Evolutionary conservation across 2,113 vertebrate genomes (phyloP).

Genomic region (Pleuronectes platessa): DNA sequence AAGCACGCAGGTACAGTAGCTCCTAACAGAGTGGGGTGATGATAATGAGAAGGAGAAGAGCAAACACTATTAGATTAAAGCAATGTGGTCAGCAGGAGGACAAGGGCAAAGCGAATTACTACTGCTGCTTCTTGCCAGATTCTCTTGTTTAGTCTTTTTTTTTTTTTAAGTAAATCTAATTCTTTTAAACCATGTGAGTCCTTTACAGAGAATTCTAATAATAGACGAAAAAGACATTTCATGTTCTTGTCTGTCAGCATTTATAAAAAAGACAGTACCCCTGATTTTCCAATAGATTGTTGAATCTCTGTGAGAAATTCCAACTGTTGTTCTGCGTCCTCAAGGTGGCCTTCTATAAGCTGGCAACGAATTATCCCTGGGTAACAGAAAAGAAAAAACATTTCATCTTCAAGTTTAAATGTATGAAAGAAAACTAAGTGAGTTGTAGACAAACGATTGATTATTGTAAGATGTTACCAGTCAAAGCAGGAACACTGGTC

Average conservation of each 20-base stretch:
- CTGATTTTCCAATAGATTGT: constrained; percentile 93
- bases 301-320: constrained; percentile 95
- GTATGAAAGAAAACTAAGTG: background rate
- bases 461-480: constrained; percentile 77
- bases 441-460: background rate
- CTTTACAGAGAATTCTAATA: background rate
- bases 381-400: constrained; percentile 9
- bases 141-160: background rate
- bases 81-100: background rate
- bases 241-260: background rate
- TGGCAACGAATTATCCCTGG: constrained; percentile 94
- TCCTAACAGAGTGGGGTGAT: constrained; percentile 82
- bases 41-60: no score
- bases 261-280: constrained; percentile 76
- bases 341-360: constrained; percentile 88
- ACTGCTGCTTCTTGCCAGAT: background rate
- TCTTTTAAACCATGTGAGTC: no score
- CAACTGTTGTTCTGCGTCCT: constrained; percentile 95
- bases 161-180: background rate
- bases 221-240: background rate
- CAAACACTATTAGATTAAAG: background rate
- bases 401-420: background rate
- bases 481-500: constrained; percentile 88
- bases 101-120: background rate
- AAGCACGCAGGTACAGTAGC: constrained; percentile 87